Conservation (phyloP, 2,797 vertebrate genomes). For the Enteromius fasciolatus region DNA sequence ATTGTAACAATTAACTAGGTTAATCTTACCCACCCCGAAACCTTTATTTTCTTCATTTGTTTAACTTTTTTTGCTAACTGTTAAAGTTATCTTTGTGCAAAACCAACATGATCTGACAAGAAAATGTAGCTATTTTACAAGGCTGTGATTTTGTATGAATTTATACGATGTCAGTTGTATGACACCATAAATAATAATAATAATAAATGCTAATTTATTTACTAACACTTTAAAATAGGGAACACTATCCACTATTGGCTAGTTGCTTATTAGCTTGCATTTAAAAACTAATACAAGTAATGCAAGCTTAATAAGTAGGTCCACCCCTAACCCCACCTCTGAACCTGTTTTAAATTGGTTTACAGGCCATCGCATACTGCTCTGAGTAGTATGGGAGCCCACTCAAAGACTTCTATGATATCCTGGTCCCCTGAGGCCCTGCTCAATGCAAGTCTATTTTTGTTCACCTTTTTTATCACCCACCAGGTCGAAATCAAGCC, state of each 20-base stretch:
- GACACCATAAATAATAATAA: neutral
- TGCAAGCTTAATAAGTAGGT: neutral
- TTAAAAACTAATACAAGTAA: no score
- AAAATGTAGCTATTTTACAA: neutral
- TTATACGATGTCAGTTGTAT: neutral
- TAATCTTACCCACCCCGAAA: neutral
- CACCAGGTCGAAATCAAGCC: conserved; percentile 13
- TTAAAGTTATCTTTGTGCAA: no score
- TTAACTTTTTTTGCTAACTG: neutral
- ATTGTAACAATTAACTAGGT: neutral
- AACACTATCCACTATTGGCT: neutral
- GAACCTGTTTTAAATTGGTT: neutral
- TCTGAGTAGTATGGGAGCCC: neutral
- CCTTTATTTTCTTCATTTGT: neutral
- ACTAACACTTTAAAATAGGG: neutral
- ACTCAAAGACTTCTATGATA: conserved; percentile 6
- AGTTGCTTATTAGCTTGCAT: neutral
- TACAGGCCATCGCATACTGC: neutral
- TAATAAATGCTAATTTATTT: neutral
- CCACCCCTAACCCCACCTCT: neutral
- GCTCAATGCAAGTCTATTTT: conserved; percentile 1
- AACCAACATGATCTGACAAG: neutral
- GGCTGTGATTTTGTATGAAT: neutral
- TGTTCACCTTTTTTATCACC: conserved; percentile 12
- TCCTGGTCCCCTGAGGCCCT: neutral